A percentile compares a stretch with the other conserved stretches of the same genome.
phyloP scores from a whole-genome alignment of 2,888 invertebrate species.

The Eubasilissa splendida region DNA sequence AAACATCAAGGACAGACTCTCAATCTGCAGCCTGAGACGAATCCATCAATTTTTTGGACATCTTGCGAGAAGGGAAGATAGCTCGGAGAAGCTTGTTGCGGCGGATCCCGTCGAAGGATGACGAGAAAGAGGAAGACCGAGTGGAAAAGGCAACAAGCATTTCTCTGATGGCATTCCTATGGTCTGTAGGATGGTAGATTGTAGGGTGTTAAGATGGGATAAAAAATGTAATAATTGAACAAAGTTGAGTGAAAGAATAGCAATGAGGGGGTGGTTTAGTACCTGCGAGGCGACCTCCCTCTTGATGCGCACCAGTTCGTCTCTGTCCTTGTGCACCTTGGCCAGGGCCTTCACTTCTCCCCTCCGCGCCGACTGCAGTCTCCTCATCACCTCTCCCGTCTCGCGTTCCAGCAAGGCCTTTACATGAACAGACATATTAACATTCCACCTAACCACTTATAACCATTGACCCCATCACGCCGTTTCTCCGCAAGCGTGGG shows the following conservation, averaged over 20 bases:
- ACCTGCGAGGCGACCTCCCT: conserved; percentile 77
- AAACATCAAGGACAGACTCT: no score
- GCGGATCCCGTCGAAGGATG: no score
- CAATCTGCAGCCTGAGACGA: no score
- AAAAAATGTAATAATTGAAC: background rate
- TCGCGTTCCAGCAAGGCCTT: conserved; percentile 79
- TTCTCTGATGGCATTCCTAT: background rate
- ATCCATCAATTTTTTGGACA: no score
- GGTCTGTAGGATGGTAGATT: no score
- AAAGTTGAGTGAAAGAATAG: background rate
- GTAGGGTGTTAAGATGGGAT: no score
- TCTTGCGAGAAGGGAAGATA: no score
- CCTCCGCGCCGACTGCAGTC: conserved; percentile 86
- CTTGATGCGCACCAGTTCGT: conserved; percentile 90
- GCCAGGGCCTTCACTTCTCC: conserved; percentile 91
- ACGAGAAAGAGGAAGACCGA: no score
- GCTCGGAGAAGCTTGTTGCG: no score
- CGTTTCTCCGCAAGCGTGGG: no score
- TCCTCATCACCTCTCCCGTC: conserved; percentile 83
- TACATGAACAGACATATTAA: background rate
- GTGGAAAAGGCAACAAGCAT: no score
- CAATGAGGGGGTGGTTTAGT: background rate
- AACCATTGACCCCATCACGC: no score
- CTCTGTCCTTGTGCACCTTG: conserved; percentile 91
- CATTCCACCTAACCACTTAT: background rate